Base-by-base conservation (phyloP, 2,113 vertebrate species). In the Peromyscus maniculatus region DNA sequence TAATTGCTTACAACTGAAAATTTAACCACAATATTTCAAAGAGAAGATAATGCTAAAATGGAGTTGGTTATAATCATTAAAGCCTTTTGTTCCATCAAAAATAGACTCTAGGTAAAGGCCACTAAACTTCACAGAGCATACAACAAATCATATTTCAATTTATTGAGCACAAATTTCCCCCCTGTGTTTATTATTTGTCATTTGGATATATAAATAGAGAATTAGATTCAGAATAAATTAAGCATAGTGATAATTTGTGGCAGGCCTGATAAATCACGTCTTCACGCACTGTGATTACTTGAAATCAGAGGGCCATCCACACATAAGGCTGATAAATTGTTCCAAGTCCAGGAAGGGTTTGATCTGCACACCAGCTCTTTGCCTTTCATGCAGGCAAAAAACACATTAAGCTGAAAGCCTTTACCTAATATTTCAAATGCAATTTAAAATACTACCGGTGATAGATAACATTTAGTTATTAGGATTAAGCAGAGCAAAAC, bases 171-270 rank as follows among this genome's bases (percentile, higher is more conserved):
- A 89, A 69, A 87, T 72, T 90, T 72, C 55, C 94, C 95, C 52
- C 62, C 26, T 52, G 9, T 96, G 90, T 96, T 98, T 98, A 97
- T 93, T 79, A 92, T 97, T 97, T 97, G 95, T 97, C 95, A 97
- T 77, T 92, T 91, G 79, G 91, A 94, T 93, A 83, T 75, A 96
- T 91, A 98, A 95, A 97, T 93, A 94, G 87, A 96, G 89, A 93
- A 92, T 69, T 88, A 64, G 84, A 96, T 92, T 95, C 72, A 67
- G 93, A 98, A 97, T 95, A 98, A 98, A 97, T 97, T 97, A 97
- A 96, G 93, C 91, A 95, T 36, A 95, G 87, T 36, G 8, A 96
- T 97, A 96, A 97, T 97, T 97, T 95, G 67, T 71, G 55, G 69
- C 82, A 92, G 62, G 62, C 88, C 96, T 96, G 96, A 97, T 97